phyloP scores from a whole-genome alignment of 1,140 invertebrate genomes.

The Melanaphis sacchari region DNA sequence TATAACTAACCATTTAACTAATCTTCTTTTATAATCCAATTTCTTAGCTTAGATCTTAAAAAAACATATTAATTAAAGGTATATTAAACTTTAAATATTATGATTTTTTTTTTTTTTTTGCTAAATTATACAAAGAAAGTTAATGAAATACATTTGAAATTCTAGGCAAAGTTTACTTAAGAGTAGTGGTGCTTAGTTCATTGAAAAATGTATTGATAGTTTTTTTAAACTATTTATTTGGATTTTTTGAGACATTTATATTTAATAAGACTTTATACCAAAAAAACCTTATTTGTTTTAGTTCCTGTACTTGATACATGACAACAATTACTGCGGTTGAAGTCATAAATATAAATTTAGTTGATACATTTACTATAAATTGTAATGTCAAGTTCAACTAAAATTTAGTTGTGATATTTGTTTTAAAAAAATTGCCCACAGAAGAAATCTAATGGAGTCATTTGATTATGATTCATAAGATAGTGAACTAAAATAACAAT shows the following conservation, averaged over 20 bases:
- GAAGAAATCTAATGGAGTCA: background rate
- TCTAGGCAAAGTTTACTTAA: background rate
- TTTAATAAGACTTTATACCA: background rate
- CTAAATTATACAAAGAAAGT: background rate
- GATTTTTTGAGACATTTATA: too few species aligned
- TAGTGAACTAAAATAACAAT: constrained; percentile 27
- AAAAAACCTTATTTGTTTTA: background rate
- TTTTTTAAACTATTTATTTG: background rate
- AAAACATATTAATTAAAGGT: too few species aligned
- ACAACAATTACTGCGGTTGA: constrained; percentile 56
- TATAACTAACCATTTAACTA: background rate
- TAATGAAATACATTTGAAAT: background rate
- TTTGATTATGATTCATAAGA: constrained; percentile 62
- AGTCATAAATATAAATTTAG: constrained; percentile 55
- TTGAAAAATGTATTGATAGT: background rate
- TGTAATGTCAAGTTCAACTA: constrained; percentile 62
- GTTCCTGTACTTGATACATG: background rate
- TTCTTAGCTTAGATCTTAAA: too few species aligned
- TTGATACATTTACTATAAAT: constrained; percentile 58
- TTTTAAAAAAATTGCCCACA: constrained; percentile 40
- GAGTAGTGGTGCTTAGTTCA: background rate
- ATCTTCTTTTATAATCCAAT: background rate
- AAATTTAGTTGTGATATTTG: constrained; percentile 61
- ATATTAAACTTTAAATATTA: too few species aligned
- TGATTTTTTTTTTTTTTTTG: too few species aligned